Base-by-base conservation (phyloP, 2,888 invertebrate species). In the Xylota segnis region DNA sequence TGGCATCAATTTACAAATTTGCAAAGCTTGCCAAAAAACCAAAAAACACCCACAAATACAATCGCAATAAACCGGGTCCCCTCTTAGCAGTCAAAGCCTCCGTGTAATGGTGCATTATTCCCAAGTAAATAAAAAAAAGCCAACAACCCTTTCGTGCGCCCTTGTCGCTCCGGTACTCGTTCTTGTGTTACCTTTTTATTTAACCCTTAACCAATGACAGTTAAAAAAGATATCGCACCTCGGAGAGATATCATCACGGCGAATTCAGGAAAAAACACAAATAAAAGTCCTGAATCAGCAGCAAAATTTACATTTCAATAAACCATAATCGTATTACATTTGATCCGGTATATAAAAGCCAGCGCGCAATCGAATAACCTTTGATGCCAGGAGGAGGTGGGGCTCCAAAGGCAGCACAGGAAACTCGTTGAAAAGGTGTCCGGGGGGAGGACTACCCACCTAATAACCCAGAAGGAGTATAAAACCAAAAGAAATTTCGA, bases 251-350 rank as follows among this genome's bases (percentile, higher is more conserved):
- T 29, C 58, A 45, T n/a, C 50, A 56, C 43, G 27, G 29, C 2
- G 37, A 12, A 52, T 12, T 37, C 54, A 54, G 12, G 4, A 10
- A 27, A 54, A 50, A 56, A 58, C 52, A 27, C 29, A 70, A 59
- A 72, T 90, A 90, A 91, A 90, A 89, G 89, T 88, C 87, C 89
- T 88, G 90, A 90, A 91, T 92, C 91, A 91, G 92, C 91, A 91
- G 87, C 68, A 89, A 91, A 91, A 92, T 92, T 91, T 91, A 89
- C 91, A 92, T 92, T 91, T 91, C 91, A 92, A 92, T 91, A 90
- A 91, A 91, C 90, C 90, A 90, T 90, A 90, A 91, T 90, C 90
- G 90, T 86, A 88, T 74, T 59, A 68, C 65, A 74, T 68, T 78
- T 74, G 63, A 74, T 74, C 63, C 50, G 54, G 43, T 52, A 68